Evolutionary conservation across 1,140 invertebrate genomes (phyloP), one percentile per base, ranked within the genome.

Genomic region (Plodia interpunctella): DNA sequence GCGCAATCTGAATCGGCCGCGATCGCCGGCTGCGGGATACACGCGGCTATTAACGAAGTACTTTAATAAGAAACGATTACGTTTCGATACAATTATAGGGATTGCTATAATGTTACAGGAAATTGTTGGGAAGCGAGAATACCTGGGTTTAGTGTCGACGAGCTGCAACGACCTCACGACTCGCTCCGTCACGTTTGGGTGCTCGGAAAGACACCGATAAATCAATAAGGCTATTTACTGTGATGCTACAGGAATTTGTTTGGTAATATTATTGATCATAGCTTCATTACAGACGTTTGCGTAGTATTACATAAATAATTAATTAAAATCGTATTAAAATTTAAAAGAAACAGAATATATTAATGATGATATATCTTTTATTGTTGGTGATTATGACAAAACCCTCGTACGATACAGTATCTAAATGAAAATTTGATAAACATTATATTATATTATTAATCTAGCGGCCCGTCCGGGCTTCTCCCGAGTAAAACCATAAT

Each of bases 81-180:
- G 21, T 38, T 35, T 59, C 57, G 56, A 50, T 59, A 55, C 44
- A 55, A 65, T 65, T 66, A 66, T 51, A 17, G 58, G 49, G 52
- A 62, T 62, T 66, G 57, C 53, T 17, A 53, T 49, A 57, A 59
- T 60, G 32, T 49, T 57, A 44, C 25, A 58, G 59, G 59, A 60
- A 35, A 60, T 60, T 58, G 20, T n/a, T 53, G 51, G 21, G 21
- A 53, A 51, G 49, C n/a, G 38, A 44, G 38, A 44, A 15, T 13
- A 2, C 19, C 10, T n/a, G n/a, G 49, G 5, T 20, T 51, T 10
- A 19, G 8, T 51, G 20, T 53, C 20, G 51, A 21, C 19, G 20
- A n/a, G 51, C 20, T 20, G 15, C 19, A 5, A 25, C 17, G 51
- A 53, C 51, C 51, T 53, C 19, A 53, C 21, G 51, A 20, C n/a